Evolutionary conservation across 2,113 vertebrate genomes (phyloP).

Genomic region (Chlamydotis undulata): DNA sequence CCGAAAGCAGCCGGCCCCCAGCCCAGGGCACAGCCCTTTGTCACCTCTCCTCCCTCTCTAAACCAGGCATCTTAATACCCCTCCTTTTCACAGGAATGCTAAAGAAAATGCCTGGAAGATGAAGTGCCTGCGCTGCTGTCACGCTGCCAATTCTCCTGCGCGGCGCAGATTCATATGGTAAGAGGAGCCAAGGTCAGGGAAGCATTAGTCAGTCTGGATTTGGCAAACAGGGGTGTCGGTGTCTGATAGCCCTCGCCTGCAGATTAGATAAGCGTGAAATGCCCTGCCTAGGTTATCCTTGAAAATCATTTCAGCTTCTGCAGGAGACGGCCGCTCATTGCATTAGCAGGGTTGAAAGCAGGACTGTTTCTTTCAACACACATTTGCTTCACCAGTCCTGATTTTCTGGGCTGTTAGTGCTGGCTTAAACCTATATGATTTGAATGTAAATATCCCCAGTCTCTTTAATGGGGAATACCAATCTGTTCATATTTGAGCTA

Average conservation of each 20-base stretch:
- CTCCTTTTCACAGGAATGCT: conserved; percentile 38
- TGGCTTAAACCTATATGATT: not conserved
- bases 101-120: conserved; percentile 51
- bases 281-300: not conserved
- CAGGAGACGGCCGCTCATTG: not conserved
- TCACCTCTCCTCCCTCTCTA: conserved; percentile 32
- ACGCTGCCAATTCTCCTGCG: conserved; percentile 2
- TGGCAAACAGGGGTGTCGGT: not conserved
- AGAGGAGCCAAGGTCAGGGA: conserved; percentile 56
- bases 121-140: conserved; percentile 41
- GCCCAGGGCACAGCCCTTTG: conserved; percentile 11
- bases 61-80: conserved; percentile 2
- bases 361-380: not conserved
- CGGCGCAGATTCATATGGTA: not conserved
- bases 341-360: not conserved
- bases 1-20: not conserved
- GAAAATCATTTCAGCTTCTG: conserved; percentile 28
- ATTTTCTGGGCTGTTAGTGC: not conserved
- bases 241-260: not conserved
- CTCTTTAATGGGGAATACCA: not conserved
- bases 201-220: conserved; percentile 45
- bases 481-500: not conserved
- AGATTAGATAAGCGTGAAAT: conserved; percentile 46
- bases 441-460: not conserved
- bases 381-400: not conserved